Evolutionary conservation across 2,113 vertebrate genomes (phyloP).

Genomic region (Amphiprion percula): DNA sequence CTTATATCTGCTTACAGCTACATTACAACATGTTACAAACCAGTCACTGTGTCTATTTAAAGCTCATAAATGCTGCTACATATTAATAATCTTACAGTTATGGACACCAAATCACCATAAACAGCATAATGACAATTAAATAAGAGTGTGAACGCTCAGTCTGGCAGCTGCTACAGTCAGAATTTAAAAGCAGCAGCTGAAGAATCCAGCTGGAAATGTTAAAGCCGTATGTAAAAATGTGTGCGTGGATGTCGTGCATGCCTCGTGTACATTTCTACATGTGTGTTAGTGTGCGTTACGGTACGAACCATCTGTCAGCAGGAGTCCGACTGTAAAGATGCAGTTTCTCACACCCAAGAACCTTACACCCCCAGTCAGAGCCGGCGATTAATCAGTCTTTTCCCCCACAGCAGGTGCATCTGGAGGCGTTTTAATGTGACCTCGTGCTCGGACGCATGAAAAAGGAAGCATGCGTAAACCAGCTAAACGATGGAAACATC

Average conservation of each 20-base stretch:
- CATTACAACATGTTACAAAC: neutral
- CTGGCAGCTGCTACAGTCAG: neutral
- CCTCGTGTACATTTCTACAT: constrained; percentile 10
- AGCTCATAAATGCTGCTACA: neutral
- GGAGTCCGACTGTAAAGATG: constrained; percentile 33
- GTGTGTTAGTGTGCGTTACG: constrained; percentile 18
- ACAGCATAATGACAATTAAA: neutral
- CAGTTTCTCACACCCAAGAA: constrained; percentile 47
- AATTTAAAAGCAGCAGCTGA: constrained; percentile 41
- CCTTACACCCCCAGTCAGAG: constrained; percentile 39
- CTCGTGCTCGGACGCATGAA: neutral
- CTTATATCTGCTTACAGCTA: too few relatives aligned
- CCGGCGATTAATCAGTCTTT: constrained; percentile 44
- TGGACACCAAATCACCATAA: neutral
- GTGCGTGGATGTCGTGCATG: constrained; percentile 17
- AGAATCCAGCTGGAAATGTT: constrained; percentile 41
- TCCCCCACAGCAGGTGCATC: constrained; percentile 49
- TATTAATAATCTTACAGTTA: neutral
- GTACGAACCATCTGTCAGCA: constrained; percentile 33
- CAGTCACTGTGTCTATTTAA: neutral
- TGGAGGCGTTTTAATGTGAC: neutral
- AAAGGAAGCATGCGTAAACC: constrained; percentile 8
- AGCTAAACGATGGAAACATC: constrained; percentile 29
- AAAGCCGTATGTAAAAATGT: constrained; percentile 17
- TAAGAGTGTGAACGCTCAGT: neutral